Evolutionary conservation across 2,797 vertebrate species (phyloP).

Genomic region (Gallinago solitaria): DNA sequence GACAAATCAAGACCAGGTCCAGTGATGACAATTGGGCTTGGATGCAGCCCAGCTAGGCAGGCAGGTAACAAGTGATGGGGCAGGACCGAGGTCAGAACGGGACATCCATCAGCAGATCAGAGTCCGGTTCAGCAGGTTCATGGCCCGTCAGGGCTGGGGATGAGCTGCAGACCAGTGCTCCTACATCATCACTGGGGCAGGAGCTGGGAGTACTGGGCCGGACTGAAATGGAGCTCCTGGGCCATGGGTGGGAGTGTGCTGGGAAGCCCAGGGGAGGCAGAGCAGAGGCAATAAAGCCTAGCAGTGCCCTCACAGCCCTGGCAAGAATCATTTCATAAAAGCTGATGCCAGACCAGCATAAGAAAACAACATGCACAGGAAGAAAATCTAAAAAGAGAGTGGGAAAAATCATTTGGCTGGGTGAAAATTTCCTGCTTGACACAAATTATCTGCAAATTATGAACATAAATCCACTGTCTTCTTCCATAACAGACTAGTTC

Average conservation of each 20-base stretch:
- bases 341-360: rapidly evolving
- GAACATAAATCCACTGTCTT: background rate
- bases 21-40: background rate
- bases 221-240: background rate
- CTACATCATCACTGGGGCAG: rapidly evolving
- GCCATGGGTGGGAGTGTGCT: background rate
- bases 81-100: background rate
- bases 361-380: background rate
- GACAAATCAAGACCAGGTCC: background rate
- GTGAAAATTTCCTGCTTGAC: background rate
- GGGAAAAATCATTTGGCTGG: background rate
- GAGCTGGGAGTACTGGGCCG: background rate
- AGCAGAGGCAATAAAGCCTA: background rate
- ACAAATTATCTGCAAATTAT: background rate
- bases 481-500: background rate
- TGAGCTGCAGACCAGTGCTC: background rate
- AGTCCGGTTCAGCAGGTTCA: background rate
- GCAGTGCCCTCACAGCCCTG: background rate
- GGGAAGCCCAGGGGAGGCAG: too few species aligned
- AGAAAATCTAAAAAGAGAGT: background rate
- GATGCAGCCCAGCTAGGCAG: background rate
- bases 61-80: background rate
- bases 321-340: background rate
- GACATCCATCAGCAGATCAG: background rate
- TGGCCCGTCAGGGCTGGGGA: background rate